A percentile compares a stretch with the other conserved stretches of the same genome.
These are phyloP conservation scores for Drosophila guanche DNA, from an alignment of 1,140 invertebrate genomes.

Conservation along the genomic window DNA sequence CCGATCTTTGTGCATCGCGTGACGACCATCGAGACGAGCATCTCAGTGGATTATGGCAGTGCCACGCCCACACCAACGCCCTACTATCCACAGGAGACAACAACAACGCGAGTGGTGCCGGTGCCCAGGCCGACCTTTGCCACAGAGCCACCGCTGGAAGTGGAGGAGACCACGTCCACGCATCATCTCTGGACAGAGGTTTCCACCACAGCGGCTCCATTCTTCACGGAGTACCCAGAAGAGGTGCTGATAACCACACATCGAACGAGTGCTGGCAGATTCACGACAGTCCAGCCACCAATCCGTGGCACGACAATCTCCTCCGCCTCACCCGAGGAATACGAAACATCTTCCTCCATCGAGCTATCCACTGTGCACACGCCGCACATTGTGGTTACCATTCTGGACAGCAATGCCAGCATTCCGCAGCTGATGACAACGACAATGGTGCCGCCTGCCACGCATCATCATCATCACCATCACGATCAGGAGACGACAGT, in stretches of 20 bases:
- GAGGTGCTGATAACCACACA: conserved; percentile 72
- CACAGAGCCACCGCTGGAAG: conserved; percentile 23
- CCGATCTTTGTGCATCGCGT: conserved; percentile 62
- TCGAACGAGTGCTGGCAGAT: conserved; percentile 62
- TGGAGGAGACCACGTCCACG: conserved; percentile 61
- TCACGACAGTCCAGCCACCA: conserved; percentile 62
- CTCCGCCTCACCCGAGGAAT: conserved; percentile 24
- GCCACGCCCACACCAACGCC: conserved; percentile 46
- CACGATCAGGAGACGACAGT: conserved; percentile 13
- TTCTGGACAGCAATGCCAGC: conserved; percentile 37
- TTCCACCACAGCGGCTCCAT: conserved; percentile 84
- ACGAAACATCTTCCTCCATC: conserved; percentile 13
- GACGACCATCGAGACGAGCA: conserved; percentile 71
- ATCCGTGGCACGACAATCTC: conserved; percentile 30
- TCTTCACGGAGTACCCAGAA: conserved; percentile 84
- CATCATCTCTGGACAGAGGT: conserved; percentile 68
- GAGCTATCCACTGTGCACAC: conserved; percentile 45
- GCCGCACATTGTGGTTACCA: conserved; percentile 67
- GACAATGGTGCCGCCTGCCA: conserved; percentile 28
- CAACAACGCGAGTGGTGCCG: conserved; percentile 24
- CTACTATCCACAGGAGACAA: conserved; percentile 36
- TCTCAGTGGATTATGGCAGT: conserved; percentile 60
- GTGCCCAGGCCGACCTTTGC: conserved; percentile 34
- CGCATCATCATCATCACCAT: conserved; percentile 43
- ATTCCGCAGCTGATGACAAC: conserved; percentile 17